phyloP scores from a whole-genome alignment of 2,888 invertebrate genomes.

The Eustalomyia histrio region DNA sequence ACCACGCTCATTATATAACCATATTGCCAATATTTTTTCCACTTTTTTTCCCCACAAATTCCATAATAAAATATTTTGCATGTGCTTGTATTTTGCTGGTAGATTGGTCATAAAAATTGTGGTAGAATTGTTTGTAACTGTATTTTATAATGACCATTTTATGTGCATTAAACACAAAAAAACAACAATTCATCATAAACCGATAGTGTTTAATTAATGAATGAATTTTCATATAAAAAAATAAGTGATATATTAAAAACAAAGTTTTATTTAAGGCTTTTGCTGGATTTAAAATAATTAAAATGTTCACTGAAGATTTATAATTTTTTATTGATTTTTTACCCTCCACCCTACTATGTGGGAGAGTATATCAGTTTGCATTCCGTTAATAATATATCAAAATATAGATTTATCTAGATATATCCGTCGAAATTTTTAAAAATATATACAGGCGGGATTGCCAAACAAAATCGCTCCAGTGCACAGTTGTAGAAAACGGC shows the following conservation, averaged over 20 bases:
- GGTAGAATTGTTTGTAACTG: neutral
- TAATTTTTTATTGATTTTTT: too few species aligned
- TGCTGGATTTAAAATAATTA: neutral
- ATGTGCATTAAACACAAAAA: neutral
- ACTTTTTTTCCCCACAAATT: slow-evolving; percentile 7
- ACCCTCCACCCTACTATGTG: too few species aligned
- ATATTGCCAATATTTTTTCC: slow-evolving; percentile 8
- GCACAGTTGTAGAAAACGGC: too few species aligned
- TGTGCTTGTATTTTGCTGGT: neutral
- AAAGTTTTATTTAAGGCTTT: neutral
- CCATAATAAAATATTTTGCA: slow-evolving; percentile 1
- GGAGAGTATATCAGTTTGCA: too few species aligned
- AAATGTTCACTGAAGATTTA: too few species aligned
- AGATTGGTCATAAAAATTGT: slow-evolving; percentile 3
- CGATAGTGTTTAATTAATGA: slow-evolving; percentile 56
- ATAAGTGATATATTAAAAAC: neutral
- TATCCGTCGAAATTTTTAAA: too few species aligned
- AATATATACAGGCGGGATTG: too few species aligned
- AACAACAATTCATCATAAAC: slow-evolving; percentile 46
- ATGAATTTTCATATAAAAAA: slow-evolving; percentile 18
- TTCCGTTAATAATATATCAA: too few species aligned
- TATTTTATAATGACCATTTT: slow-evolving; percentile 6
- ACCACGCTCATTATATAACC: neutral
- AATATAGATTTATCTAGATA: too few species aligned
- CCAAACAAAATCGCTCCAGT: too few species aligned